These are phyloP conservation scores for Macrotis lagotis DNA, from an alignment of 2,113 vertebrate species.

Conservation along the genomic window DNA sequence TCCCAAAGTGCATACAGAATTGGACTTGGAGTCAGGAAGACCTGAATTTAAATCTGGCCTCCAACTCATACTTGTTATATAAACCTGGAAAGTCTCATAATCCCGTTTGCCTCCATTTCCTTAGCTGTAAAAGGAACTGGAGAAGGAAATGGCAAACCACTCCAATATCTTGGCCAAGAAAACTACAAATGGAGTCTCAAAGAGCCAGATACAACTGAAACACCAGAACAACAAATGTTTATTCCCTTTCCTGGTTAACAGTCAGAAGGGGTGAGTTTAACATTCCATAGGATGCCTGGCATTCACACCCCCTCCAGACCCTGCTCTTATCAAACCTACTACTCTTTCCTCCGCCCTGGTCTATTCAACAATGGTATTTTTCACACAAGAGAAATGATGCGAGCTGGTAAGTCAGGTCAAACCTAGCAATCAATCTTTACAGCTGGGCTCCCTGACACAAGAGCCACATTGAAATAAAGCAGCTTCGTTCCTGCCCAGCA, in stretches of 20 bases:
- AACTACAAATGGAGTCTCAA: neutral
- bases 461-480: conserved; percentile 4
- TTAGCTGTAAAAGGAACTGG: neutral
- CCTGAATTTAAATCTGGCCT: neutral
- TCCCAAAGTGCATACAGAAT: neutral
- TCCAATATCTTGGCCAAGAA: neutral
- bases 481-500: conserved; percentile 28
- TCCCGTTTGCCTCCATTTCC: neutral
- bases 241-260: neutral
- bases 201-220: neutral
- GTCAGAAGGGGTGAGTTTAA: neutral
- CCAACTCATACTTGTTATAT: neutral
- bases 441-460: conserved; percentile 24
- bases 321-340: neutral
- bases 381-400: neutral
- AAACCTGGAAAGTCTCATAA: neutral
- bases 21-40: neutral
- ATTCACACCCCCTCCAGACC: neutral
- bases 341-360: neutral
- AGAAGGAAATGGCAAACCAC: neutral
- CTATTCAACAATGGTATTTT: neutral
- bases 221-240: neutral
- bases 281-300: neutral
- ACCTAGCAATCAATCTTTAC: conserved; percentile 18
- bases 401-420: conserved; percentile 23